Base-by-base conservation (phyloP, 2,888 invertebrate genomes). In the Ligdia adustata region DNA sequence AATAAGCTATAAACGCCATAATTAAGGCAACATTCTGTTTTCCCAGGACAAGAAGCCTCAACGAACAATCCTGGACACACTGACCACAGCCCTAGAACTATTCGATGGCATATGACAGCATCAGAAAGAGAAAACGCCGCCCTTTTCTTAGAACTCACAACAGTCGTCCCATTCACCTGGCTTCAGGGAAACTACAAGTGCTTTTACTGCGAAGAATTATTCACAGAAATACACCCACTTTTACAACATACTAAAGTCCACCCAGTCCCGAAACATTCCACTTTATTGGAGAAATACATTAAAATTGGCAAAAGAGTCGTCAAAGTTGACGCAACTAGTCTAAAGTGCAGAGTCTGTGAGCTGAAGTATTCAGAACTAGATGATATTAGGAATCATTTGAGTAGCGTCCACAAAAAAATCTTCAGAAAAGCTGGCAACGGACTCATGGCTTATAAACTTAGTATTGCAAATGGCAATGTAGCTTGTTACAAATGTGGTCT, bases 41-140 rank as follows among this genome's bases (percentile, higher is more conserved):
- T 12, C 45, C 32, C 45, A 45, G 45, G 20, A 18, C 3, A 11
- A 4, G 6, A 11, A 27, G 15, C 16, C 6, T 12, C n/a, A n/a
- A 9, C 22, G 6, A 11, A 32, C 16, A 14, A 11, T 9, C 9
- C 26, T 13, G 29, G 9, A 1, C 18, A 13, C 9, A 11, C 27
- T 34, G 38, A 38, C 32, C 31, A 26, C 16, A 33, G 45, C 9
- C 45, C 45, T 4, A 33, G 78, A 44, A 83, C 86, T 22, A 88
- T 87, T 64, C 65, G 86, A 28, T 90, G 89, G 89, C 87, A 88
- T 80, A 85, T 88, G 89, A 89, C 89, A 1, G 73, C 81, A 64
- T 79, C 82, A 15, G 89, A 89, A 60, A 64, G 89, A 33, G 78
- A 85, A 57, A 89, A 89, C 56, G 89, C 88, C 4, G 88, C 89